Conservation (phyloP, 2,888 invertebrate species). For the Pyralis farinalis region DNA sequence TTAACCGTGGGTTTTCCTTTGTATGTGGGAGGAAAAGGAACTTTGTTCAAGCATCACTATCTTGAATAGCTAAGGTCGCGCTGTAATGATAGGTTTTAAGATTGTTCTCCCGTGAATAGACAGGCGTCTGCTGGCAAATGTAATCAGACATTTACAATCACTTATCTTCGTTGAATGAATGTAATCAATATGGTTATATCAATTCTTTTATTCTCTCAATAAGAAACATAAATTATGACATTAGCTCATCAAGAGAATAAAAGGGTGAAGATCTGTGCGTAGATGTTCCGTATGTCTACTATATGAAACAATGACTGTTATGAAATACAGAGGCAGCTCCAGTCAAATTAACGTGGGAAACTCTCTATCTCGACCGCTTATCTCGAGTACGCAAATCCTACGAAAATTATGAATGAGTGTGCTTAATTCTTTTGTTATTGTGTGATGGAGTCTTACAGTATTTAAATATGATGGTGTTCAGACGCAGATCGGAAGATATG, state of each 20-base stretch:
- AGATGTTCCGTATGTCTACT: constrained; percentile 23
- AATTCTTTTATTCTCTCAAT: not conserved
- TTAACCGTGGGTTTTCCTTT: constrained; percentile 21
- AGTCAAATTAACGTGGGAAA: constrained; percentile 52
- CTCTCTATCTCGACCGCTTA: constrained; percentile 33
- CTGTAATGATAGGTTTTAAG: constrained; percentile 24
- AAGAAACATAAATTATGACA: constrained; percentile 2
- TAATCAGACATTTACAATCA: constrained; percentile 15
- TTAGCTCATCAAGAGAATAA: constrained; percentile 19
- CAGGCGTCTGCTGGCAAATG: constrained; percentile 12
- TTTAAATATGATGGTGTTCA: too few species aligned
- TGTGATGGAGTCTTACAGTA: too few species aligned
- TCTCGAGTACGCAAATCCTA: constrained; percentile 33
- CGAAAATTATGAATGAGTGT: constrained; percentile 32
- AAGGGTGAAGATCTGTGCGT: constrained; percentile 20
- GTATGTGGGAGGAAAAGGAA: constrained; percentile 25
- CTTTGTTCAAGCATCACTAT: constrained; percentile 11
- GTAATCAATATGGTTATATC: not conserved
- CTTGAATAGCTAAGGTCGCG: constrained; percentile 25
- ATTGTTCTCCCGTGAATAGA: constrained; percentile 13
- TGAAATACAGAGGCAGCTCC: constrained; percentile 31
- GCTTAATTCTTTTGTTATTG: constrained; percentile 40
- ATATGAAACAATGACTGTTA: constrained; percentile 39
- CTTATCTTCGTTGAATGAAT: constrained; percentile 14
- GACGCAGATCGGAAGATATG: constrained; percentile 6